A percentile compares a stretch with the other conserved stretches of the same genome.
Conservation (phyloP, 2,888 invertebrate genomes). For the Drosophila meridionalis region DNA sequence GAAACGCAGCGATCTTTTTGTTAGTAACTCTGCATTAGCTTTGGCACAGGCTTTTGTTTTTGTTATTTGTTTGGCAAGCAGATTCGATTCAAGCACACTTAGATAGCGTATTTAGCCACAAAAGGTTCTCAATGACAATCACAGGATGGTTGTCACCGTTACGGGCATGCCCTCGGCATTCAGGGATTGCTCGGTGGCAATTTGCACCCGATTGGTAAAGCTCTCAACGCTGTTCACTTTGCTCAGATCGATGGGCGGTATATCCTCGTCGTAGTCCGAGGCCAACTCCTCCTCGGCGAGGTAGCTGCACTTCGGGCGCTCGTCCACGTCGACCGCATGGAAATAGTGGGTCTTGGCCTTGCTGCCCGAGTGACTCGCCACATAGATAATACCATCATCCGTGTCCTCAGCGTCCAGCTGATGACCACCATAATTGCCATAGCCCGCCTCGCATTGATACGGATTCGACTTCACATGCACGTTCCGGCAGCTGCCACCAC, state of each 20-base stretch:
- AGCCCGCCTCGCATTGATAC: constrained; percentile 83
- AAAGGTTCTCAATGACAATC: constrained; percentile 66
- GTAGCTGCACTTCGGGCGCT: constrained; percentile 59
- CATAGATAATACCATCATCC: constrained; percentile 82
- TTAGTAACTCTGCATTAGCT: constrained; percentile 5
- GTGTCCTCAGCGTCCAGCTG: constrained; percentile 78
- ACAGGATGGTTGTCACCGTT: constrained; percentile 85
- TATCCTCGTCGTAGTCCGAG: constrained; percentile 81
- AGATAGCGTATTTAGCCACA: constrained; percentile 5
- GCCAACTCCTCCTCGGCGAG: constrained; percentile 74
- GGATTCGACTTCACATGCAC: constrained; percentile 83
- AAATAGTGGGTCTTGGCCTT: constrained; percentile 71
- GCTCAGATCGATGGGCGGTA: constrained; percentile 80
- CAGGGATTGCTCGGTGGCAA: constrained; percentile 76
- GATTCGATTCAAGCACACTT: constrained; percentile 13
- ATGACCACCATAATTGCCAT: constrained; percentile 72
- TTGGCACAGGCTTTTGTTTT: constrained; percentile 40
- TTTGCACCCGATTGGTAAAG: constrained; percentile 79
- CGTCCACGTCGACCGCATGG: constrained; percentile 48
- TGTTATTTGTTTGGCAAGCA: constrained; percentile 5
- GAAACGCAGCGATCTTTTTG: constrained; percentile 15
- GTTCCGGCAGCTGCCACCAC: constrained; percentile 82
- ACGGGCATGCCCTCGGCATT: constrained; percentile 83
- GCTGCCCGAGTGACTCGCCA: constrained; percentile 71
- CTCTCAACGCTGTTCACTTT: constrained; percentile 77